Evolutionary conservation across 2,888 invertebrate genomes (phyloP), one percentile per base, ranked within the genome.

Genomic region (Paralinhomoeus sp.): DNA sequence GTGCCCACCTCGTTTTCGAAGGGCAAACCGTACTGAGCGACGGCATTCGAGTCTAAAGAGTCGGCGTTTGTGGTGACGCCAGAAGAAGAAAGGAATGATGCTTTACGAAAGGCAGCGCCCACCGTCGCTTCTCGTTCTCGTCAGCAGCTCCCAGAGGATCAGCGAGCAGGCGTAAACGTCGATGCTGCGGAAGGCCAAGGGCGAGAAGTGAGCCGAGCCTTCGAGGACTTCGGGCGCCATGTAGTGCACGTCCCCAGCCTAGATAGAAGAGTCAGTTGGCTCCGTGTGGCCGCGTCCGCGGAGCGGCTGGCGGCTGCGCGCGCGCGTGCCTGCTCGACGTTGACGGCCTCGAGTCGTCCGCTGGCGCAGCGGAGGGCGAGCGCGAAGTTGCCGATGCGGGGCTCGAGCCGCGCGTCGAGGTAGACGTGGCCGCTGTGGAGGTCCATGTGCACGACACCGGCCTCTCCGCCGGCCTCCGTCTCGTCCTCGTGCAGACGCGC

Each of bases 381-480:
- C 0, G 93, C 93, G 65, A 97, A 97, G 68, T 97, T 93, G 41
- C 89, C 89, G 53, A 97, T 80, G 60, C 89, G 89, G 5, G 87
- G 84, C 38, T 79, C 80, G 67, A 60, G 40, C 45, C 59, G 57
- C 3, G 27, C 40, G 40, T 48, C 46, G 0, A 97, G 69, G 34
- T 97, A 71, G 15, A 97, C 87, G 65, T 97, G 97, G 68, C 87
- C 87, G 49, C 85, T 85, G 65, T n/a, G n/a, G n/a, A n/a, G n/a
- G n/a, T n/a, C n/a, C n/a, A n/a, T n/a, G 67, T 97, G 93, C 2
- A 91, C 91, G 24, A 97, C 77, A 0, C 87, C 79, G 0, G 89
- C 89, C 61, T 97, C 97, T 1, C 71, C 72, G 61, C 74, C 74
- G 37, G 66, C 68, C 7, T 7, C 21, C 21, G 73, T 71, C 41